Evolutionary conservation across 2,888 invertebrate species (phyloP).

Genomic region (Apamea monoglypha): DNA sequence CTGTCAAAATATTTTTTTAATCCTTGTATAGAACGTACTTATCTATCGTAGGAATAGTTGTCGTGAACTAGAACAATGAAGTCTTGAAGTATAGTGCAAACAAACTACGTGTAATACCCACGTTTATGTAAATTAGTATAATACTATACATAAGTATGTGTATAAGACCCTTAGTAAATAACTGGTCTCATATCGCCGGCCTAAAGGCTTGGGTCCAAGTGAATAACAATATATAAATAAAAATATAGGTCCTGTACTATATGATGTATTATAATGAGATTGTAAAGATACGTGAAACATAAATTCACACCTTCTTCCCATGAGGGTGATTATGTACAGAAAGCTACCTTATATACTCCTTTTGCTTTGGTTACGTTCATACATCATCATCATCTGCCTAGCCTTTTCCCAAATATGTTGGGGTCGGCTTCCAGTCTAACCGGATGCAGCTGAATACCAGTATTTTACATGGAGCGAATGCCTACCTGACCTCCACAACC

Average conservation of each 20-base stretch:
- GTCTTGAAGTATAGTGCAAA: not conserved
- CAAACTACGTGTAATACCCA: not conserved
- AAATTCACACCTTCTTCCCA: not conserved
- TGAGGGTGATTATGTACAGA: not conserved
- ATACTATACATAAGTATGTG: not conserved
- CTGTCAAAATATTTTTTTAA: not conserved
- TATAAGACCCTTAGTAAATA: not conserved
- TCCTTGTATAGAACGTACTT: not conserved
- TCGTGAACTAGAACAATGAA: not conserved
- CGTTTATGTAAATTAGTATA: not conserved
- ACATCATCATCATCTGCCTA: too few species aligned
- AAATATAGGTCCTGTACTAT: not conserved
- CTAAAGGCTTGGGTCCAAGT: not conserved
- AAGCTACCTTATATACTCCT: not conserved
- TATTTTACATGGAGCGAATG: too few species aligned
- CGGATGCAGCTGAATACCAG: too few species aligned
- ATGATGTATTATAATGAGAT: not conserved
- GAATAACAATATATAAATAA: slow-evolving; percentile 5
- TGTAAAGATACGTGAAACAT: not conserved
- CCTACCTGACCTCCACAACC: too few species aligned
- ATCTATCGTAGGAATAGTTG: not conserved
- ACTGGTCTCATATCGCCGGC: not conserved
- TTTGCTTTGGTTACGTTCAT: not conserved
- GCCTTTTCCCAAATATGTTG: too few species aligned
- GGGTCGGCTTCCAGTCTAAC: too few species aligned